Evolutionary conservation across 2,113 vertebrate genomes (phyloP).

Genomic region (Tragelaphus buxtoni): DNA sequence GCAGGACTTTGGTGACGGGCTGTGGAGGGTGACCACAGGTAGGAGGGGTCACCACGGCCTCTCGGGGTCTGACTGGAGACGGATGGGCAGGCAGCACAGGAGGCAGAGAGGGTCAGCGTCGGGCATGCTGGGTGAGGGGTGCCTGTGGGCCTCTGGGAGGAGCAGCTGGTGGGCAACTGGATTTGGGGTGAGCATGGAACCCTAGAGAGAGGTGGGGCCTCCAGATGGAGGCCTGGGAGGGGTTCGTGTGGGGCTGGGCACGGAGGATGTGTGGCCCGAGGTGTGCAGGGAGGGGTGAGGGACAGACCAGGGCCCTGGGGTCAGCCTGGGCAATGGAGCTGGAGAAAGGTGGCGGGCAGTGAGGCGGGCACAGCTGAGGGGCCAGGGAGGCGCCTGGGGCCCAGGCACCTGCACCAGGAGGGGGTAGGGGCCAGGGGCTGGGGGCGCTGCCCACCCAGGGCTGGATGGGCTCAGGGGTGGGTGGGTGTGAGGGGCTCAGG

Average conservation of each 20-base stretch:
- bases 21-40: neutral
- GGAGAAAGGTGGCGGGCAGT: fast-evolving
- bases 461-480: neutral
- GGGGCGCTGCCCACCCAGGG: neutral
- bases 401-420: neutral
- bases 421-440: neutral
- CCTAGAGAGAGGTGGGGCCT: neutral
- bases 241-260: fast-evolving
- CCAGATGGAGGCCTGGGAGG: neutral
- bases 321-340: neutral
- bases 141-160: fast-evolving
- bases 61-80: neutral
- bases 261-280: fast-evolving
- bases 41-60: neutral
- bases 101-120: fast-evolving
- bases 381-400: fast-evolving
- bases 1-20: neutral
- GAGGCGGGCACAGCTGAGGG: fast-evolving
- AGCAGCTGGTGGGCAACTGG: neutral
- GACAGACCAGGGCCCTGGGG: neutral
- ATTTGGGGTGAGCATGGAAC: fast-evolving
- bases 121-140: fast-evolving
- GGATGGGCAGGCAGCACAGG: neutral
- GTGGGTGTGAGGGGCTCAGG: neutral
- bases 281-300: fast-evolving